A percentile compares a stretch with the other conserved stretches of the same genome.
phyloP scores from a whole-genome alignment of 2,797 vertebrate genomes.

The Capromys pilorides region DNA sequence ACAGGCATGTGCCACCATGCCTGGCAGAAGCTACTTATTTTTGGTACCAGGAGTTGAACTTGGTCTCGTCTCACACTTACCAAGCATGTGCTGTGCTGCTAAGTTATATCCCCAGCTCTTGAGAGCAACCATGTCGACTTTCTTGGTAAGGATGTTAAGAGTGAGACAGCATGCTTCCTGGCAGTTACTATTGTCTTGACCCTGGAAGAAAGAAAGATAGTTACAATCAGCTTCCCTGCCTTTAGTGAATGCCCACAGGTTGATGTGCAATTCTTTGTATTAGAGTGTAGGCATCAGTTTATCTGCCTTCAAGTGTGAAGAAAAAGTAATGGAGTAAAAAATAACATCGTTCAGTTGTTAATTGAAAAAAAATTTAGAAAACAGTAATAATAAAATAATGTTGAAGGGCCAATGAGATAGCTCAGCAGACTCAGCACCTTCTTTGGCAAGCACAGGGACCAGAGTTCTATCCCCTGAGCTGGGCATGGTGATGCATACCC shows the following conservation, averaged over 20 bases:
- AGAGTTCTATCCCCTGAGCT: no score
- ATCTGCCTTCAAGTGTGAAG: not conserved
- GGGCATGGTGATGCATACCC: no score
- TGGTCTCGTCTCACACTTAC: no score
- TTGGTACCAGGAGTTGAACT: no score
- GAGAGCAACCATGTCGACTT: not conserved
- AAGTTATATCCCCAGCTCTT: no score
- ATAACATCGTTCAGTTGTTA: not conserved
- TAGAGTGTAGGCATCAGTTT: not conserved
- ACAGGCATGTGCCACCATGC: no score
- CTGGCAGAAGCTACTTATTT: no score
- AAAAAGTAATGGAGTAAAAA: slow-evolving; percentile 20
- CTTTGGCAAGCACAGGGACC: no score
- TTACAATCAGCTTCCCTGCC: not conserved
- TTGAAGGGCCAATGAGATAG: not conserved
- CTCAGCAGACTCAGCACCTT: no score
- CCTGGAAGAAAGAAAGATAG: not conserved
- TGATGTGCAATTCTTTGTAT: not conserved
- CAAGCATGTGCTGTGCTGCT: no score
- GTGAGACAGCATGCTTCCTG: not conserved
- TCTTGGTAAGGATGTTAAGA: not conserved
- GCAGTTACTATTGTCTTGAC: not conserved
- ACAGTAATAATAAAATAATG: slow-evolving; percentile 20
- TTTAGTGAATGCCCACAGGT: not conserved
- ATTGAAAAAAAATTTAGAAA: not conserved